Evolutionary conservation across 2,888 invertebrate genomes (phyloP).

Genomic region (Sphaerophoria rueppellii): DNA sequence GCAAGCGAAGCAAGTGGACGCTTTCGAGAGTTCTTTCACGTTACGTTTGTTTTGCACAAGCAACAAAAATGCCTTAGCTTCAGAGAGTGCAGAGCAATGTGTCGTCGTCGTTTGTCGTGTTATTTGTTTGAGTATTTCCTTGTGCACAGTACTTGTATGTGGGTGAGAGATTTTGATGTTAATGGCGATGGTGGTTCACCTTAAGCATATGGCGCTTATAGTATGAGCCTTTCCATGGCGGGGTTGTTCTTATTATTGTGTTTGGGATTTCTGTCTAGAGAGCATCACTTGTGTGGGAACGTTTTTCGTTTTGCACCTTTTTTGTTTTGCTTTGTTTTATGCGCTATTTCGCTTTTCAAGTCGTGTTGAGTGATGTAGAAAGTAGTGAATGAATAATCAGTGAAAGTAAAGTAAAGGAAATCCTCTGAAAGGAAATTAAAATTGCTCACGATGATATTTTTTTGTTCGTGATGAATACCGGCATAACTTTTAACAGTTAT

Average conservation of each 20-base stretch:
- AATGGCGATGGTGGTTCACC: constrained; percentile 24
- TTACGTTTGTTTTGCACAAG: neutral
- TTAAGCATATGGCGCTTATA: constrained; percentile 33
- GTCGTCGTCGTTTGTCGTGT: constrained; percentile 55
- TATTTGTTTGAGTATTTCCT: constrained; percentile 50
- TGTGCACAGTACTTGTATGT: constrained; percentile 12
- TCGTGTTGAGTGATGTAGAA: constrained; percentile 44
- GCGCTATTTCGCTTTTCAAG: neutral
- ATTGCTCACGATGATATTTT: constrained; percentile 20
- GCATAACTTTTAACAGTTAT: constrained; percentile 22
- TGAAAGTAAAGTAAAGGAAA: constrained; percentile 43
- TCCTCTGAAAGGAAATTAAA: constrained; percentile 62
- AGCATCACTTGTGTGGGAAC: constrained; percentile 67
- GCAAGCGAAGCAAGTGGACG: constrained; percentile 47
- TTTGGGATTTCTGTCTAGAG: constrained; percentile 18
- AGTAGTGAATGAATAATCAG: constrained; percentile 62
- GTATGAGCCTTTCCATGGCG: constrained; percentile 9
- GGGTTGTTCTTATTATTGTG: neutral
- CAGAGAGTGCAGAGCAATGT: neutral
- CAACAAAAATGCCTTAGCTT: too few species aligned
- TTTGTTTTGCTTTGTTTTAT: neutral
- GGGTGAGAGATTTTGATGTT: constrained; percentile 18
- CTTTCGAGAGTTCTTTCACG: constrained; percentile 37
- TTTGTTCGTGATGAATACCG: neutral
- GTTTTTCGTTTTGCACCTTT: constrained; percentile 28